A percentile compares a stretch with the other conserved stretches of the same genome.
phyloP scores from a whole-genome alignment of 2,888 invertebrate species.

The Isotomurus palustris region DNA sequence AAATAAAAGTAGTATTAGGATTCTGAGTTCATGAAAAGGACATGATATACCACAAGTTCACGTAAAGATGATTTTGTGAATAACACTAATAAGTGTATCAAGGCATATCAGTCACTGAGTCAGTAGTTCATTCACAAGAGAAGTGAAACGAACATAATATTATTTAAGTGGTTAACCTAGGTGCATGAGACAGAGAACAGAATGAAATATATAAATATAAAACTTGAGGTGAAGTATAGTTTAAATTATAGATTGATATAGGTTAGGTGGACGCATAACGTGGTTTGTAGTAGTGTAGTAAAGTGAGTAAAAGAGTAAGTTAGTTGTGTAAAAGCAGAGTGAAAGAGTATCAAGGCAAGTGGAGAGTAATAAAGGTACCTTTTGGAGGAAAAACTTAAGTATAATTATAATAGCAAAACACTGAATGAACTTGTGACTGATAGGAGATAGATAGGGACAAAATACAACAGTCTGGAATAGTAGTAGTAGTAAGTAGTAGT shows the following conservation, averaged over 20 bases:
- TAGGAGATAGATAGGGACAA: slow-evolving; percentile 1
- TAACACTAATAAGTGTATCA: no score
- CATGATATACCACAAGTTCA: no score
- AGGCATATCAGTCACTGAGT: slow-evolving; percentile 11
- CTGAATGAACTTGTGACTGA: slow-evolving; percentile 4
- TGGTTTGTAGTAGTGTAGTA: no score
- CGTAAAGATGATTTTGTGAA: no score
- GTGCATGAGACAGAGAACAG: no score
- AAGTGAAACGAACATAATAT: background rate
- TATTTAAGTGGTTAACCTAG: slow-evolving; percentile 5
- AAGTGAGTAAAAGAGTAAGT: background rate
- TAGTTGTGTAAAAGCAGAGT: background rate
- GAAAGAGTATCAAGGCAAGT: no score
- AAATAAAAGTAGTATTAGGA: no score
- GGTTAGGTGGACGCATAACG: no score
- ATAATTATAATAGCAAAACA: slow-evolving; percentile 7
- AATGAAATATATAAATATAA: no score
- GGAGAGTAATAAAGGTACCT: slow-evolving; percentile 7
- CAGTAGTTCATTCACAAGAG: slow-evolving; percentile 2
- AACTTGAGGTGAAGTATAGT: no score
- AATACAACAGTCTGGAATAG: background rate
- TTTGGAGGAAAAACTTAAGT: slow-evolving; percentile 2
- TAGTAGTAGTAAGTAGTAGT: background rate
- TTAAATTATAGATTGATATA: no score
- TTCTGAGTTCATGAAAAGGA: no score